These are phyloP conservation scores for Glyphotaelius pellucidus DNA, from an alignment of 2,888 invertebrate species.

Conservation along the genomic window DNA sequence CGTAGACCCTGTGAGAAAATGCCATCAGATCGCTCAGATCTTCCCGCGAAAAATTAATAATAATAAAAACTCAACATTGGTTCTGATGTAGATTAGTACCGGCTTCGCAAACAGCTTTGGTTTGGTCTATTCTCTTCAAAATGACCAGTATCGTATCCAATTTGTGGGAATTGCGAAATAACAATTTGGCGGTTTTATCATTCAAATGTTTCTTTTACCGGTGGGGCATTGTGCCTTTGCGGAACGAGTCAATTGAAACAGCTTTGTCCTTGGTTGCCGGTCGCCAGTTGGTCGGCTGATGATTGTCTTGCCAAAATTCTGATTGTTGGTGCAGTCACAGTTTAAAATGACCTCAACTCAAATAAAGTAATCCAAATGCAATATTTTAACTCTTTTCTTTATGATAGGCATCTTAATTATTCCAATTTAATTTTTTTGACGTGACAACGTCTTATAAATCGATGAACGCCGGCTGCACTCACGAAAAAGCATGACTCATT, in stretches of 20 bases:
- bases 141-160: neutral
- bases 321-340: neutral
- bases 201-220: constrained; percentile 18
- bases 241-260: constrained; percentile 23
- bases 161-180: constrained; percentile 22
- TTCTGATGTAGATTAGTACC: neutral
- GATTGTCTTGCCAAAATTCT: constrained; percentile 6
- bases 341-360: neutral
- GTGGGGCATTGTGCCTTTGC: constrained; percentile 25
- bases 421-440: no score
- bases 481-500: no score
- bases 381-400: neutral
- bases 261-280: constrained; percentile 17
- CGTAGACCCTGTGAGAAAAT: no score
- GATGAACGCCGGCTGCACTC: no score
- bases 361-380: neutral
- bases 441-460: no score
- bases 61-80: neutral
- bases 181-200: neutral
- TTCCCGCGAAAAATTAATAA: no score
- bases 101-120: neutral
- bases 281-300: neutral
- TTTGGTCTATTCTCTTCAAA: neutral
- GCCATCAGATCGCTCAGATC: no score
- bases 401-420: no score